A percentile compares a stretch with the other conserved stretches of the same genome.
phyloP scores from a whole-genome alignment of 1,140 invertebrate species.

The Gonatopus flavifemur region DNA sequence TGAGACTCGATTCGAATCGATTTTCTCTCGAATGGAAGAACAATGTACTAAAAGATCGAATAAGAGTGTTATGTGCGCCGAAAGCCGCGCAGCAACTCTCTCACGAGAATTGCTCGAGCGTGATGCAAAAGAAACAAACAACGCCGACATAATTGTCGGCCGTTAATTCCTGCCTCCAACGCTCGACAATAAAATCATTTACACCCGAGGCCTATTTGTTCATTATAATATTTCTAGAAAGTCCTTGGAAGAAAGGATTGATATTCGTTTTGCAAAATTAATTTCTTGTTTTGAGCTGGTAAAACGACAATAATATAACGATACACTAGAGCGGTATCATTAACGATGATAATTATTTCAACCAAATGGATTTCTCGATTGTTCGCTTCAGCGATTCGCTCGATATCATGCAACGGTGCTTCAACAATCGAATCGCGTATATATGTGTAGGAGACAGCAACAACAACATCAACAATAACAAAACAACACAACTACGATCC shows the following conservation, averaged over 20 bases:
- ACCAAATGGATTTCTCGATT: too few species aligned
- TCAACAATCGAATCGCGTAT: conserved; percentile 5
- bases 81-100: conserved; percentile 19
- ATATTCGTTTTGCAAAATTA: neutral
- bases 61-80: too few species aligned
- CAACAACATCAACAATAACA: too few species aligned
- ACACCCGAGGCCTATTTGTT: conserved; percentile 19
- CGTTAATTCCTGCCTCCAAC: conserved; percentile 26
- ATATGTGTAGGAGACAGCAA: too few species aligned
- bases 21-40: too few species aligned
- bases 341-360: too few species aligned
- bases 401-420: conserved; percentile 24
- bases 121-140: conserved; percentile 27
- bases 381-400: conserved; percentile 10
- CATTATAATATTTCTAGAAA: too few species aligned
- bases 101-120: conserved; percentile 28
- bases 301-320: too few species aligned
- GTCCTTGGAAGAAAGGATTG: too few species aligned
- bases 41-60: too few species aligned
- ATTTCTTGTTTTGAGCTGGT: neutral
- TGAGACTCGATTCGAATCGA: too few species aligned
- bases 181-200: conserved; percentile 36
- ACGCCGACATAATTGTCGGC: conserved; percentile 24
- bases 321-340: too few species aligned
- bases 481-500: conserved; percentile 20